Evolutionary conservation across 2,113 vertebrate species (phyloP).

Genomic region (Eurystomus gularis): DNA sequence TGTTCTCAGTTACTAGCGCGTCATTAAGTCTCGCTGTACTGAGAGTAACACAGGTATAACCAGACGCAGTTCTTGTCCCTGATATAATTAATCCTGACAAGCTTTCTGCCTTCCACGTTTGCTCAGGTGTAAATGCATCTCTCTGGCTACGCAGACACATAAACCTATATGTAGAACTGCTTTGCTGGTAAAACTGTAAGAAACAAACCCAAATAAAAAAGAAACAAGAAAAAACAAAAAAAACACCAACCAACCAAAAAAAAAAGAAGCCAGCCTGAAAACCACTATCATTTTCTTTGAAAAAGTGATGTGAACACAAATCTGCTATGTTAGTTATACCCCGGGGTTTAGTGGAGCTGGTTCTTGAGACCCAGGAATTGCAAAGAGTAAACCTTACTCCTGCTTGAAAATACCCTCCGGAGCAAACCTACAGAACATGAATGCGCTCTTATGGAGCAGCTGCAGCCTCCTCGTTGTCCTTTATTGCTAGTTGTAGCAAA

Average conservation of each 20-base stretch:
- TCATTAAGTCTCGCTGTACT: conserved; percentile 15
- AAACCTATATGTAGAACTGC: neutral
- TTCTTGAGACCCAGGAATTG: neutral
- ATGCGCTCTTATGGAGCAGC: neutral
- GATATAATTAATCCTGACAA: conserved; percentile 42
- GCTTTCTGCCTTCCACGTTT: neutral
- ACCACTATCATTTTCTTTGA: neutral
- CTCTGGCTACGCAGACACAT: neutral
- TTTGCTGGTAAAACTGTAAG: neutral
- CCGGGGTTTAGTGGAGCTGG: neutral
- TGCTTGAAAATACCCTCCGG: neutral
- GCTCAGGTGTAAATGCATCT: conserved; percentile 27
- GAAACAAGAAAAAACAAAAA: neutral
- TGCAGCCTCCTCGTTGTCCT: neutral
- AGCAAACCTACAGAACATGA: neutral
- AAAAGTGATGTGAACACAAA: neutral
- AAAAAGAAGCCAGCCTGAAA: neutral
- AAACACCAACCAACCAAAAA: neutral
- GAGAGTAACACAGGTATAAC: conserved; percentile 39
- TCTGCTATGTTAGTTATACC: neutral
- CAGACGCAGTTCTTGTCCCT: conserved; percentile 25
- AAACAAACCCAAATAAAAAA: neutral
- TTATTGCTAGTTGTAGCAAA: neutral
- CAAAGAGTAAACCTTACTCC: neutral
- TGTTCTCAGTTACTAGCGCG: conserved; percentile 39